Evolutionary conservation across 2,113 vertebrate genomes (phyloP), one percentile per base, ranked within the genome.

Genomic region (Limanda limanda): DNA sequence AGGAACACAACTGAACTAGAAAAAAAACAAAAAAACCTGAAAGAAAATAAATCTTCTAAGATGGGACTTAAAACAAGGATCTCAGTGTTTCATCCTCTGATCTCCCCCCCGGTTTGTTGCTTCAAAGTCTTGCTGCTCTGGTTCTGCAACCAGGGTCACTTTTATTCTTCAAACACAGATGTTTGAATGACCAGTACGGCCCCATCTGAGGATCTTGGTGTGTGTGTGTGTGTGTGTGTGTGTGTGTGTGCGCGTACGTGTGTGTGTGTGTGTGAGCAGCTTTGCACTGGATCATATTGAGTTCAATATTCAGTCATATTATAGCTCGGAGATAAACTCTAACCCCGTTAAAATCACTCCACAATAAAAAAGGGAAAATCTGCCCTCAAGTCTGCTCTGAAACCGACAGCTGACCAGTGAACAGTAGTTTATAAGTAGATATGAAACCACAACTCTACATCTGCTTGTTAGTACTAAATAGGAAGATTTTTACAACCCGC

Each of bases 141-240:
- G 37, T 45, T 37, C 63, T 40, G 62, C 64, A 74, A 47, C 54
- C 47, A 54, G 42, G 74, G 71, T 76, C 51, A 79, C 66, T 62
- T 77, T 78, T 74, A 25, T 78, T 81, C 76, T 58, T 76, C 61
- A 58, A 64, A 68, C 64, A 57, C 7, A 54, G 61, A 69, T 74
- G 69, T 52, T 52, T 42, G 21, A 82, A 71, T 75, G 74, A 69
- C 81, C 81, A 66, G 51, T 61, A 63, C 72, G 68, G 21, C 25
- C 27, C 24, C 68, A 35, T 79, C 37, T 35, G 42, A 82, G 18
- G 69, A 47, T 76, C 42, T 84, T 40, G 68, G 57, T 12, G 37
- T 21, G 51, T 60, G 31, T 27, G 74, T 51, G 14, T 25, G 66
- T 13, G 45, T 47, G 45, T 47, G 13, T 13, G 45, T 47, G 45